A percentile compares a stretch with the other conserved stretches of the same genome.
Evolutionary conservation across 2,888 invertebrate genomes (phyloP).

Genomic region (Polylopha cassiicola): DNA sequence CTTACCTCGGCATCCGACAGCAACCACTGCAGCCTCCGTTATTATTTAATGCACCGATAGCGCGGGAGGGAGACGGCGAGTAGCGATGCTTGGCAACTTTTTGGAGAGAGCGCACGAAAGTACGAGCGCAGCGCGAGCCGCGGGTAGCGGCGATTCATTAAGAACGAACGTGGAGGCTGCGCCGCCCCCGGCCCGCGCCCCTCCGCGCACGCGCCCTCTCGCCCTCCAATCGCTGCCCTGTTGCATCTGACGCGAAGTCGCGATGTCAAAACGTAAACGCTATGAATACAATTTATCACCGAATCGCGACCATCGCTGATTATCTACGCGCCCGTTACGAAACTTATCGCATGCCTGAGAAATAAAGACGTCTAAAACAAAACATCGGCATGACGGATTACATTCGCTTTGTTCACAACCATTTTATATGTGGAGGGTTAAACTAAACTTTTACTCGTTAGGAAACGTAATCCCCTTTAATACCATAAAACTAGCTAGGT

Average conservation of each 20-base stretch:
- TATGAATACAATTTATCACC: constrained; percentile 71
- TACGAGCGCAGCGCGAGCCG: constrained; percentile 67
- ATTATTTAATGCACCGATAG: constrained; percentile 53
- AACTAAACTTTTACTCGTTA: no score
- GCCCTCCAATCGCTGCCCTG: constrained; percentile 67
- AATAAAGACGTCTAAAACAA: no score
- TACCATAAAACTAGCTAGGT: constrained; percentile 8
- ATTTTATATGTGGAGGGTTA: no score
- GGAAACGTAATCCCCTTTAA: constrained; percentile 4
- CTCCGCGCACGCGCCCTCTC: constrained; percentile 51
- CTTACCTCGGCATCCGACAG: constrained; percentile 48
- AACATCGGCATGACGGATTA: no score
- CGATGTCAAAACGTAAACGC: constrained; percentile 67
- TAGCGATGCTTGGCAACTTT: constrained; percentile 59
- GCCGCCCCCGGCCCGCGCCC: constrained; percentile 43
- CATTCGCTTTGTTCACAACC: no score
- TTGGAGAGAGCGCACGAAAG: constrained; percentile 55
- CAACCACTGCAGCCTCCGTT: constrained; percentile 40
- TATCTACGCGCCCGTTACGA: constrained; percentile 55
- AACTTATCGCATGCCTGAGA: constrained; percentile 49
- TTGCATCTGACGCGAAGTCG: constrained; percentile 69
- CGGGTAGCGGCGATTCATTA: constrained; percentile 74
- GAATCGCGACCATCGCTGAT: constrained; percentile 60
- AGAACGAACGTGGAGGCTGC: constrained; percentile 69
- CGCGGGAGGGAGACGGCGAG: constrained; percentile 66